Evolutionary conservation across 30 jellyfish, hydroid and myxozoan genomes (phyloP), one percentile per base, ranked within the genome.

Genomic region (Aurelia aurita): DNA sequence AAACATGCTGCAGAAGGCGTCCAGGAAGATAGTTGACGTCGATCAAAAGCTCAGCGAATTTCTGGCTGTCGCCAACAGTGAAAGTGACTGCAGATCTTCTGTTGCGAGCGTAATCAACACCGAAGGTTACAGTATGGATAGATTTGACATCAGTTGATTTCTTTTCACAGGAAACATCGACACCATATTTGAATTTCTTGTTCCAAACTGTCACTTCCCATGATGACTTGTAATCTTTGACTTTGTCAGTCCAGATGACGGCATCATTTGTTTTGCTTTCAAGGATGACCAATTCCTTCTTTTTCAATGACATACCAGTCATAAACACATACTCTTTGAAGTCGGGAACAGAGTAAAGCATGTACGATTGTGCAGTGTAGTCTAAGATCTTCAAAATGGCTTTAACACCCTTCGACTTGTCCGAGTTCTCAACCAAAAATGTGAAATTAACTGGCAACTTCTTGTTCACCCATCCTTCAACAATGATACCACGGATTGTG

Each of bases 11-110:
- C 69, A 95, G 88, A 21, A 49, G 64, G 27, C 91, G 89, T 12
- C 87, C 88, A 11, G 97, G 99, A 1, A 95, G 67, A 80, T 89
- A 95, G 78, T 85, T 96, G 67, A 89, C 86, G 63, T 89, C 96
- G 4, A 90, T 61, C 10, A 46, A 43, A 55, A 85, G 78, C 46
- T 81, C 91, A 22, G 92, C 87, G n/a, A 63, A 28, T 51, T 59
- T 61, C 55, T 78, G 86, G 67, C 82, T 68, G 82, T 79, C 75
- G 49, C 89, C 83, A 47, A 78, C 25, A 14, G 96, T 85, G 5
- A 87, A 29, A 25, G 95, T 79, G 86, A 89, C 69, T 2, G 96
- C 55, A 11, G 96, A 57, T 20, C 89, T 54, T 44, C 82, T 74
- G 66, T 78, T 81, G 32, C 86, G 82, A 20, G 97, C 94, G 69